Evolutionary conservation across 2,113 vertebrate species (phyloP), one percentile per base, ranked within the genome.

Genomic region (Limanda limanda): DNA sequence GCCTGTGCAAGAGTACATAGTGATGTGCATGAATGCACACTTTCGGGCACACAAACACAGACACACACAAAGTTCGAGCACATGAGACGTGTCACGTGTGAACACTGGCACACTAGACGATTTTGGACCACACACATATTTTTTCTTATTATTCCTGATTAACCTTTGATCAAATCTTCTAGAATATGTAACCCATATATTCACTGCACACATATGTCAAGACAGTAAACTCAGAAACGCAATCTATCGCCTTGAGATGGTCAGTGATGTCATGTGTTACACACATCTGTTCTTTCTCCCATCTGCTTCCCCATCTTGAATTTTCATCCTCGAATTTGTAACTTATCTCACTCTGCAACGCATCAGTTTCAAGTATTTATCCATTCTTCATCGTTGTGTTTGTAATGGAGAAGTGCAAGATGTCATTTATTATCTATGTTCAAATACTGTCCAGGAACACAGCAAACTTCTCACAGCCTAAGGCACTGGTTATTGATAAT

Each of bases 251-350:
- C 18, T 23, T 17, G 31, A 69, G 17, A 59, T 18, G 59, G 60
- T 45, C 14, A 3, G 31, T 25, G 24, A 60, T 60, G 59, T 68
- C 24, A 23, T 4, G 15, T 24, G n/a, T 11, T 1, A 56, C 63
- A 57, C 64, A 57, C 74, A 78, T 78, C 65, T 81, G 74, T 54
- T 67, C 9, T 1, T n/a, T 21, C 57, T n/a, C 24, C 64, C 74
- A 63, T 78, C 74, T 74, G 74, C 47, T 18, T 0, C 2, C 37
- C 35, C 73, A 77, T 71, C 71, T 85, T 27, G 11, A 45, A 3
- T 1, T 12, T 51, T 74, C 57, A 58, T 51, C 57, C 25, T 63
- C 23, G 23, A 45, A 0, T 37, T 17, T 59, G 47, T 47, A 45
- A 54, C 14, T 55, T 57, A 54, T 4, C 40, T 20, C 48, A 25